Evolutionary conservation across 2,888 invertebrate species (phyloP).

Genomic region (Dasypolia templi): DNA sequence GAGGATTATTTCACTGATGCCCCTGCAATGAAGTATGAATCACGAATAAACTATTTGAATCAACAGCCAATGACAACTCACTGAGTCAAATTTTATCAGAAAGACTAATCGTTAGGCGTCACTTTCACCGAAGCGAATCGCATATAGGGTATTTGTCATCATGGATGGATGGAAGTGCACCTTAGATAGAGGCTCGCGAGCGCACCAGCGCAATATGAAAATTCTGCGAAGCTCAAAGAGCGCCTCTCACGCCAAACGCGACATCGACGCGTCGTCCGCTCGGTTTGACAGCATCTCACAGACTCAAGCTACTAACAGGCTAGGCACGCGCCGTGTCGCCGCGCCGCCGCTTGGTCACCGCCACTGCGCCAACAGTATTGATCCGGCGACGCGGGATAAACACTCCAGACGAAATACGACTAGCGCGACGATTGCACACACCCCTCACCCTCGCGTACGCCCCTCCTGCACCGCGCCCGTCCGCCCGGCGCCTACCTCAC

Average conservation of each 20-base stretch:
- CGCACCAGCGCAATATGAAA: conserved; percentile 87
- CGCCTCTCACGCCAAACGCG: conserved; percentile 89
- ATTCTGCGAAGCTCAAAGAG: conserved; percentile 87
- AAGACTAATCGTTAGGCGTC: conserved; percentile 90
- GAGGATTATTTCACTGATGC: conserved; percentile 89
- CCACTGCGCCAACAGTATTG: conserved; percentile 90
- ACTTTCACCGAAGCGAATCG: conserved; percentile 88
- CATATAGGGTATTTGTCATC: conserved; percentile 86
- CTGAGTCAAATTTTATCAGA: conserved; percentile 78
- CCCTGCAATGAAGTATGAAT: conserved; percentile 85
- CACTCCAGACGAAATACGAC: conserved; percentile 90
- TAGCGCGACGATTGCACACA: conserved; percentile 88
- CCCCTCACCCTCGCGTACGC: conserved; percentile 79
- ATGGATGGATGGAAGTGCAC: conserved; percentile 77
- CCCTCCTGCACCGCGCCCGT: conserved; percentile 81
- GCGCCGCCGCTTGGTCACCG: conserved; percentile 88
- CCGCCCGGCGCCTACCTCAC: conserved; percentile 74
- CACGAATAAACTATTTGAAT: conserved; percentile 68
- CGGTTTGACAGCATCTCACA: conserved; percentile 90
- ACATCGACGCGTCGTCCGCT: conserved; percentile 89
- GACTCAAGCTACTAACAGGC: conserved; percentile 83
- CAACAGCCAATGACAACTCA: conserved; percentile 48
- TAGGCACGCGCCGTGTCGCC: conserved; percentile 86
- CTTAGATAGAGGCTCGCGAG: conserved; percentile 83
- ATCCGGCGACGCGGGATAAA: conserved; percentile 90